Conservation (phyloP, 2,888 invertebrate species). For the Hydroisotoma schaefferi region DNA sequence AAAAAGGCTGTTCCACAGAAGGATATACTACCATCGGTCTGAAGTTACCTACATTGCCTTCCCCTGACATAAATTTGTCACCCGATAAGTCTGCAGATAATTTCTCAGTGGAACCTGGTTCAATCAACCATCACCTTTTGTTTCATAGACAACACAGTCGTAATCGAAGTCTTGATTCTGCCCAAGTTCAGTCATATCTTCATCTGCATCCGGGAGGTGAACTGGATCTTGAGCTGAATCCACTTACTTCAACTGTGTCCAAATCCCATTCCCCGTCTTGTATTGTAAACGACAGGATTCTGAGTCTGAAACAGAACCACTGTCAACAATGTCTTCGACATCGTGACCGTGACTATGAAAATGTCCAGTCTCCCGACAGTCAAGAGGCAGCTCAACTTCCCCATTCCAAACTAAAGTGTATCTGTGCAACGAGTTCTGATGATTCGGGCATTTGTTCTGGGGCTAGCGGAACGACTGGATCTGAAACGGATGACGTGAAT, state of each 20-base stretch:
- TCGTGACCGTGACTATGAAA: conserved; percentile 33
- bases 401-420: conserved; percentile 31
- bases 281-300: conserved; percentile 35
- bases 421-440: conserved; percentile 63
- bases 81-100: not conserved
- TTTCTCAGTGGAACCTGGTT: not conserved
- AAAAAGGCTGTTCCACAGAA: not conserved
- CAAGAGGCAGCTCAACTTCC: conserved; percentile 16
- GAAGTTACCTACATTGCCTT: conserved; percentile 1
- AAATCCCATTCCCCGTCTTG: conserved; percentile 35
- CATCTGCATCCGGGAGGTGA: conserved; percentile 3
- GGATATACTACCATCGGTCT: not conserved
- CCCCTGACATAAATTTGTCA: not conserved
- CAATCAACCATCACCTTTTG: conserved; percentile 5
- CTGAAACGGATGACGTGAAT: conserved; percentile 40
- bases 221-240: conserved; percentile 35
- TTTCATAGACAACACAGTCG: conserved; percentile 66
- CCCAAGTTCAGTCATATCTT: conserved; percentile 52
- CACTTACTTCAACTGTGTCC: conserved; percentile 24
- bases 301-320: conserved; percentile 29
- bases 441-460: conserved; percentile 54
- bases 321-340: conserved; percentile 26
- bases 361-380: conserved; percentile 25
- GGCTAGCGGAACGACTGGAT: conserved; percentile 40
- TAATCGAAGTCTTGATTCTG: conserved; percentile 85